Evolutionary conservation across 2,113 vertebrate genomes (phyloP).

Genomic region (Aix galericulata): DNA sequence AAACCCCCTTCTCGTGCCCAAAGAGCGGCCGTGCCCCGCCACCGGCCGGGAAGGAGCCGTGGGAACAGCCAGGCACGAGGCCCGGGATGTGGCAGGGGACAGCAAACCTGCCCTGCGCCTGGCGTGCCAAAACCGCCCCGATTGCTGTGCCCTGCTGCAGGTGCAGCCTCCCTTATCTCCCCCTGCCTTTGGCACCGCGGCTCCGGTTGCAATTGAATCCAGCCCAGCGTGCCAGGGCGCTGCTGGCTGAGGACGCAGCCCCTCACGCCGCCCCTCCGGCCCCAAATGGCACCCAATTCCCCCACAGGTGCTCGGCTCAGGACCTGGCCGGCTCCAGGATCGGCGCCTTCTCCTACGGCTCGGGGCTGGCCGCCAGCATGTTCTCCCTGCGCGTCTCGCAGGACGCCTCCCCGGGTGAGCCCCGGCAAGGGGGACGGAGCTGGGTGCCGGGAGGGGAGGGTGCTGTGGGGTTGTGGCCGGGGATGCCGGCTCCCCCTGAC

Average conservation of each 20-base stretch:
- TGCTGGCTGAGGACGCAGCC: background rate
- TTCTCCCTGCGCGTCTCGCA: conserved; percentile 73
- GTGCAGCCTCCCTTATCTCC: background rate
- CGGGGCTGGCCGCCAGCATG: conserved; percentile 78
- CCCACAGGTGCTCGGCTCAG: conserved; percentile 56
- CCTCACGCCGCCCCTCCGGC: rapidly evolving
- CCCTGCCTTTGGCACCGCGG: rapidly evolving
- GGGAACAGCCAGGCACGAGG: background rate
- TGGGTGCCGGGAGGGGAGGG: background rate
- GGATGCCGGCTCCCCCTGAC: too few species aligned
- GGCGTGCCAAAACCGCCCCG: too few species aligned
- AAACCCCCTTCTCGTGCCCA: background rate
- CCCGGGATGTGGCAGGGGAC: background rate
- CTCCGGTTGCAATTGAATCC: background rate
- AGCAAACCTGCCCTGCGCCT: background rate
- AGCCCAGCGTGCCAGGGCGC: rapidly evolving
- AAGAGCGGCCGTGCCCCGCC: background rate
- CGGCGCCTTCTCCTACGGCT: conserved; percentile 80
- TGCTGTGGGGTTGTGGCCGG: rapidly evolving
- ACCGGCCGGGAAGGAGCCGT: rapidly evolving
- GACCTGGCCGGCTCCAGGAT: conserved; percentile 77
- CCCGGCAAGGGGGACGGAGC: background rate
- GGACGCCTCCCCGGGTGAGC: conserved; percentile 72
- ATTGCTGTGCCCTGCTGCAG: background rate
- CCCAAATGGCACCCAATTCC: background rate